Conservation (phyloP, 2,113 vertebrate species). For the Rafetus swinhoei region DNA sequence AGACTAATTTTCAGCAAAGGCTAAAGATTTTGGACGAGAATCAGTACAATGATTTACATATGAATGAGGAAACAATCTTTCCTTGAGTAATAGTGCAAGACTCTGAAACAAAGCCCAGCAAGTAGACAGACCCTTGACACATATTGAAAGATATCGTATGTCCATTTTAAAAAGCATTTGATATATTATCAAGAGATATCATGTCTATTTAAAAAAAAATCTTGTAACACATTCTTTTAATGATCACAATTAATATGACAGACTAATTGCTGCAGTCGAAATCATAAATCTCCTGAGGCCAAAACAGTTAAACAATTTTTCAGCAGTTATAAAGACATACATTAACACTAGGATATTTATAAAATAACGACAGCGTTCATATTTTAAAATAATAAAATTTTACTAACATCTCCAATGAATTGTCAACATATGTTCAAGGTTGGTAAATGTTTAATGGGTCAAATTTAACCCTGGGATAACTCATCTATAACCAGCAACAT, state of each 20-base stretch:
- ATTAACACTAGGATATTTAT: not conserved
- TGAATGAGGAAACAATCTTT: not conserved
- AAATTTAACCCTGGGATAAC: not conserved
- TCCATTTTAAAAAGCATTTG: not conserved
- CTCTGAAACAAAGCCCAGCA: not conserved
- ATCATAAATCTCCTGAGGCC: not conserved
- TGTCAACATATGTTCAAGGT: not conserved
- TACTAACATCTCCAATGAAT: not conserved
- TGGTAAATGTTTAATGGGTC: not conserved
- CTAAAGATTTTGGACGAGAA: not conserved
- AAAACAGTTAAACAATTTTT: not conserved
- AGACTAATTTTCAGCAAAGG: not conserved
- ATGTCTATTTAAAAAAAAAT: slow-evolving; percentile 1
- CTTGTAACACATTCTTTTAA: not conserved
- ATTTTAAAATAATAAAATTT: not conserved
- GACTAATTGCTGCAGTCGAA: not conserved
- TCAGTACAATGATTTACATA: not conserved
- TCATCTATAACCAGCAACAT: not conserved
- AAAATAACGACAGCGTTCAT: not conserved
- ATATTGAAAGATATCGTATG: not conserved
- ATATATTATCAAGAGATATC: not conserved
- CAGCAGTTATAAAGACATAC: not conserved
- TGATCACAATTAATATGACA: not conserved
- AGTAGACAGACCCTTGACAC: not conserved
- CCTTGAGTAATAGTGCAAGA: not conserved